Evolutionary conservation across 53 echinoderm and acorn worm genomes (phyloP), one percentile per base, ranked within the genome.

Genomic region (Holothuria leucospilota): DNA sequence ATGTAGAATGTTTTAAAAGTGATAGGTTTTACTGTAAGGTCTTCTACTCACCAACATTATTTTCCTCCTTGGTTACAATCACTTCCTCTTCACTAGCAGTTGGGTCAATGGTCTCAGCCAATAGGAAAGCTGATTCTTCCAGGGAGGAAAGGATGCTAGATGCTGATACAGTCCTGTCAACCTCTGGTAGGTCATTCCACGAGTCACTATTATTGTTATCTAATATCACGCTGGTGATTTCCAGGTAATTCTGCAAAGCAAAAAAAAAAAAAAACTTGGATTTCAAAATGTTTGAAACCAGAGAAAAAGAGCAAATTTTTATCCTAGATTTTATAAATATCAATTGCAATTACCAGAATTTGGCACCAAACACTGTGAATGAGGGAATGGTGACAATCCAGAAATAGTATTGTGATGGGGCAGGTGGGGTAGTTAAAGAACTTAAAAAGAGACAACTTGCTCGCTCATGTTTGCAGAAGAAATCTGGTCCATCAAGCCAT

Each of bases 51-150:
- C 99, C 88, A 59, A 95, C 92, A 85, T 99, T 99, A 51, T 86
- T 92, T 51, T 90, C 91, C 73, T 88, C 89, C n/a, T 83, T 88
- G 14, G 86, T 86, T 21, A 99, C 65, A 14, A 81, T 81, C 34
- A 85, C 60, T 12, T 92, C 91, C 18, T 83, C 87, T 11, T 90
- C 90, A n/a, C 41, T 66, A 20, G 25, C 26, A 23, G 65, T 67
- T 2, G 65, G 38, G 15, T 83, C 84, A 27, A 95, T 82, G 26
- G 89, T 91, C 26, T 95, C 87, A 0, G 93, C 99, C 78, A 95
- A 65, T n/a, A 99, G 71, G 62, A 95, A 92, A 1, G 93, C 99
- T 28, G 90, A 92, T 85, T 99, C 92, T 64, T 95, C 95, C 82
- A 95, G 84, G 4, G 95, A 99, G 0, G 85, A 80, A 69, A 99